These are phyloP conservation scores for Habroteleia sp. DNA, from an alignment of 2,888 invertebrate genomes.

Conservation along the genomic window DNA sequence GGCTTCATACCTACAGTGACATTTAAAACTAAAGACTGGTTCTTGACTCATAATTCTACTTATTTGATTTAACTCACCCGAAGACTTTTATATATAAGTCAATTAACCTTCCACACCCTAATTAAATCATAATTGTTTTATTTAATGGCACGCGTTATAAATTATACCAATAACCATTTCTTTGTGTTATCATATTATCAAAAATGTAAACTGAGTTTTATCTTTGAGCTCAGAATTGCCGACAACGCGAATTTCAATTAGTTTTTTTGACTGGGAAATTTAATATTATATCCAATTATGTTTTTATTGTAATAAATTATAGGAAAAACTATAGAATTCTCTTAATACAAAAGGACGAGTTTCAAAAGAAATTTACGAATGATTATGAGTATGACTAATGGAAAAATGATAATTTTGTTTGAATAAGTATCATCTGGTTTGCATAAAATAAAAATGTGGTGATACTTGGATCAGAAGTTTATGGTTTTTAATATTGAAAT, in stretches of 20 bases:
- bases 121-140: constrained; percentile 56
- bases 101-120: constrained; percentile 50
- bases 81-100: constrained; percentile 56
- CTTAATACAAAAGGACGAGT: no score
- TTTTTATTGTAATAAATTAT: no score
- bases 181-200: not conserved
- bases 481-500: constrained; percentile 1
- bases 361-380: no score
- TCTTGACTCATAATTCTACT: constrained; percentile 55
- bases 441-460: not conserved
- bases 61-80: constrained; percentile 52
- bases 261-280: no score
- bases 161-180: constrained; percentile 4
- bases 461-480: not conserved
- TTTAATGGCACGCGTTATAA: constrained; percentile 16
- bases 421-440: not conserved
- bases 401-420: not conserved
- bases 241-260: constrained; percentile 38
- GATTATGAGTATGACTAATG: no score
- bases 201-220: constrained; percentile 25
- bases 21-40: constrained; percentile 51
- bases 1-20: constrained; percentile 53
- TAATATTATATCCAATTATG: no score
- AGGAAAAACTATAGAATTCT: no score
- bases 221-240: constrained; percentile 2